Evolutionary conservation across 2,113 vertebrate genomes (phyloP).

Genomic region (Oplegnathus fasciatus): DNA sequence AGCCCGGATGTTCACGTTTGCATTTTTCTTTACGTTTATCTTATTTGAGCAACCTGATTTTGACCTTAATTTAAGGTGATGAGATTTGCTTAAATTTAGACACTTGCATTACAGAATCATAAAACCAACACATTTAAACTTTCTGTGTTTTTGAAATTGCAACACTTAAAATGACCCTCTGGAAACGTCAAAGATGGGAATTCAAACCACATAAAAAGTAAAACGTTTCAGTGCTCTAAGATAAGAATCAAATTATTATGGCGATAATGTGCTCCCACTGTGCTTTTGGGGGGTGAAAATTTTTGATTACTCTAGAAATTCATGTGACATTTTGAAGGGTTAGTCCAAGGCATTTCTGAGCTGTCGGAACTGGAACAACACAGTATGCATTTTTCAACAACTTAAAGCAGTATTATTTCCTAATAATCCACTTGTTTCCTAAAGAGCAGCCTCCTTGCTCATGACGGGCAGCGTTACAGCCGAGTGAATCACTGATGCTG

Average conservation of each 20-base stretch:
- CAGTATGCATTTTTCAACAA: not conserved
- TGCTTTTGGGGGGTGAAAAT: not conserved
- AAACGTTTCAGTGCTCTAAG: too few species aligned
- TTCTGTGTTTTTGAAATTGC: too few species aligned
- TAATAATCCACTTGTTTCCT: not conserved
- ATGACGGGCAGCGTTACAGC: not conserved
- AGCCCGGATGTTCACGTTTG: too few species aligned
- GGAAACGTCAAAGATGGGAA: too few species aligned
- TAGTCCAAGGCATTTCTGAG: not conserved
- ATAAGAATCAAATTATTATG: not conserved
- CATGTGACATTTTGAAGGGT: conserved; percentile 8
- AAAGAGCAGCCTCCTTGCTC: not conserved
- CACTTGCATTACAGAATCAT: too few species aligned
- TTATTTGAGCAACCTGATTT: not conserved
- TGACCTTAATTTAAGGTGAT: too few species aligned
- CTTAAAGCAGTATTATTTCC: not conserved
- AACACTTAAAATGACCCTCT: too few species aligned
- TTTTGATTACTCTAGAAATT: not conserved
- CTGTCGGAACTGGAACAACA: not conserved
- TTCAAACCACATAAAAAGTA: too few species aligned
- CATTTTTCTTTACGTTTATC: too few species aligned
- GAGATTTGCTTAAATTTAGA: not conserved
- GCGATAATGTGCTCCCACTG: not conserved
- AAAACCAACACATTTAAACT: too few species aligned
- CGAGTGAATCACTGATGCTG: not conserved